Evolutionary conservation across 1,140 invertebrate species (phyloP), one percentile per base, ranked within the genome.

Genomic region (Drosophila rufa): DNA sequence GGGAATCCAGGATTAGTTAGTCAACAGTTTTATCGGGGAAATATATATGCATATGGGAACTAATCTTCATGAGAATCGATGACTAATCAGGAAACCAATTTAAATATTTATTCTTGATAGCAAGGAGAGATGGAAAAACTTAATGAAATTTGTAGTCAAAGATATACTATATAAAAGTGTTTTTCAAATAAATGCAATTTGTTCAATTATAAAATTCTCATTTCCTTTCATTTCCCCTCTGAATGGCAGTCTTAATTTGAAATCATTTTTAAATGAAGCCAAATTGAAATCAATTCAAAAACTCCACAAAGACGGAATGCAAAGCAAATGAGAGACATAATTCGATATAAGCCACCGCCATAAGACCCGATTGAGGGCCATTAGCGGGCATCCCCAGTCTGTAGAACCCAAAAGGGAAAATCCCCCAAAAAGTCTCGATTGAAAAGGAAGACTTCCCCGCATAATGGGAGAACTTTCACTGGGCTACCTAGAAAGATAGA

Each of bases 321-420:
- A 36, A 58, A 30, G 56, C 27, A 15, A 59, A 45, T 19, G 42
- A 65, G 45, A 57, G 36, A 43, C 53, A 71, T 71, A 73, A 59
- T 73, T 73, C 38, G 68, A 73, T 74, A 50, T 51, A 60, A 74
- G 45, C 70, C 68, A 74, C 70, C 70, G 55, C 70, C 36, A 74
- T 74, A 74, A 71, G 70, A 73, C 55, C 69, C 70, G 69, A 73
- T 73, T 70, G 65, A 25, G 50, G 64, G 30, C 67, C 67, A 70
- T 70, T 70, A 71, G 66, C 22, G 51, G 45, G 46, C 70, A 73
- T 42, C 53, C n/a, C 33, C 48, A 19, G 25, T 12, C 15, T 7
- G 8, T 36, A 46, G 51, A 47, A 30, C 15, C 36, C 46, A 5
- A 12, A 22, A 17, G 11, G 43, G 43, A 6, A 38, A 51, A 51